These are phyloP conservation scores for Neoarius graeffei DNA, from an alignment of 2,113 vertebrate species.

Conservation along the genomic window DNA sequence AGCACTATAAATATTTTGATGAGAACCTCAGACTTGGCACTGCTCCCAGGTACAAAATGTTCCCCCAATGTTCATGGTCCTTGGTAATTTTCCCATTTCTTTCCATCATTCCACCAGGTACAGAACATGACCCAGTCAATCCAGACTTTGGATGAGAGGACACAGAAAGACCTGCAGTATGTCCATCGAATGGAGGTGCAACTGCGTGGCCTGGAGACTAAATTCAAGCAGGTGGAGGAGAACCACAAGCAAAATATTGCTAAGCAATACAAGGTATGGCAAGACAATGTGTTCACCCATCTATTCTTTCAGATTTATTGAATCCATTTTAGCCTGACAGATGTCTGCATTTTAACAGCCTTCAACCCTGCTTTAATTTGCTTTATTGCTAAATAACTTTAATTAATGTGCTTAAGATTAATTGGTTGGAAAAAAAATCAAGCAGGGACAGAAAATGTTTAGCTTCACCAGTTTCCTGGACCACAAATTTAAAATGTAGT, in stretches of 20 bases:
- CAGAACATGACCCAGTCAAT: slow-evolving; percentile 98
- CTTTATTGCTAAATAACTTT: slow-evolving; percentile 5
- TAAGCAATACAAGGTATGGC: slow-evolving; percentile 91
- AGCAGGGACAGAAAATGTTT: slow-evolving; percentile 32
- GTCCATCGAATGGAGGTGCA: slow-evolving; percentile 96
- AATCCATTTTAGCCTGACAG: slow-evolving; percentile 5
- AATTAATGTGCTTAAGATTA: slow-evolving; percentile 16
- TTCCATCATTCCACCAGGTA: slow-evolving; percentile 74
- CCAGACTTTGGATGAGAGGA: slow-evolving; percentile 90
- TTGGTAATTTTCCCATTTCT: slow-evolving; percentile 1
- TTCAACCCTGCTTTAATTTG: slow-evolving; percentile 9
- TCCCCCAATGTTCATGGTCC: neutral
- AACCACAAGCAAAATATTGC: slow-evolving; percentile 91
- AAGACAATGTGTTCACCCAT: neutral
- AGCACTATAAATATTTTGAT: neutral
- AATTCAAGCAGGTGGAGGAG: slow-evolving; percentile 93
- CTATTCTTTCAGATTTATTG: neutral
- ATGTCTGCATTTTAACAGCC: slow-evolving; percentile 1
- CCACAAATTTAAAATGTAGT: neutral
- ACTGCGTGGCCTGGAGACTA: slow-evolving; percentile 88
- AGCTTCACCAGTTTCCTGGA: slow-evolving; percentile 12
- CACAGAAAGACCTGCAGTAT: slow-evolving; percentile 91
- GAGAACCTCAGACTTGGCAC: neutral
- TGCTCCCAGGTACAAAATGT: neutral
- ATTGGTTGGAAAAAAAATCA: neutral